Base-by-base conservation (phyloP, 2,113 vertebrate genomes). In the Rhipidura dahli region DNA sequence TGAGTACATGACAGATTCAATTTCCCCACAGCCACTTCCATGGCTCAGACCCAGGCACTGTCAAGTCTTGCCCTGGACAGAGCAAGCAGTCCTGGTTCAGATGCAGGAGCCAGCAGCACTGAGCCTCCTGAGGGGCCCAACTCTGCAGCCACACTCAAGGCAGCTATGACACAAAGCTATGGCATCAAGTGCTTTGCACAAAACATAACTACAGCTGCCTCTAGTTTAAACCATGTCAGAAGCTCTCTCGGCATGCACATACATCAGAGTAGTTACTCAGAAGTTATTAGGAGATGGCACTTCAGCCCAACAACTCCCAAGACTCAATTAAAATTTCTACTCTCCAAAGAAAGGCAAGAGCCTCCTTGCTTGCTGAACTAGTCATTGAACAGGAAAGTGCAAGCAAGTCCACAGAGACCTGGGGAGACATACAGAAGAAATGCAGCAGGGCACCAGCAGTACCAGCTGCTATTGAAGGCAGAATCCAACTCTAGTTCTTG, bases 1-100 rank as follows among this genome's bases (percentile, higher is more conserved):
- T 99, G 79, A 95, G 97, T 65, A 23, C 16, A 14, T 7, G 42
- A 73, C 8, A 47, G 54, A 78, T 35, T n/a, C 13, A 19, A 15
- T 16, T 23, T 83, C 44, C 23, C 17, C 59, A 35, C 39, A 88
- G 56, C 37, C 20, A n/a, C 17, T 90, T 68, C 44, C 0, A 0
- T 37, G 17, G 50, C 68, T 59, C 45, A 89, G 78, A 80, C 10
- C 4, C 69, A 75, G 47, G 44, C 30, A 45, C 3, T 5, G 56
- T 31, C 42, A 64, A 40, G 42, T 47, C 45, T 65, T 61, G n/a
- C 22, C 50, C 17, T 10, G 42, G 22, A 22, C 13, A 44, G 44
- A 82, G 27, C 2, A 9, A 81, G 33, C 17, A 64, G 33, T 21
- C 65, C 54, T 64, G n/a, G 33, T 6, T 70, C 47, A 87, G 56